Evolutionary conservation across 92 coral and sea anemone genomes (phyloP).

Genomic region (Plumapathes pennacea): DNA sequence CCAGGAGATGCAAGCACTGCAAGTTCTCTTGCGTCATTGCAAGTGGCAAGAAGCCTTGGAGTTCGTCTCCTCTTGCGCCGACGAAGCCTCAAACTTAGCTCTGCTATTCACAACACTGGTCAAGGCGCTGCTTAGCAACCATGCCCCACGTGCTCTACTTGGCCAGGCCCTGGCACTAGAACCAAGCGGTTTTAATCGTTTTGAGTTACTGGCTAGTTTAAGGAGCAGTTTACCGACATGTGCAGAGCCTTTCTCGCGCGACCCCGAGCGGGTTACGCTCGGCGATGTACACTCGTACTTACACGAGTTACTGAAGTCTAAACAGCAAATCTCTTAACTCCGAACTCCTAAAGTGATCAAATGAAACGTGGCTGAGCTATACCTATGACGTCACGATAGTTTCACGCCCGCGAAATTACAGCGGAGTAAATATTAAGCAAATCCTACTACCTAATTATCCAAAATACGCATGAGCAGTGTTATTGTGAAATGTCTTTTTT

Average conservation of each 20-base stretch:
- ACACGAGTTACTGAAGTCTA: constrained; percentile 16
- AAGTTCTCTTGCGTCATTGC: constrained; percentile 63
- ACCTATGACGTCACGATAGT: too few relatives aligned
- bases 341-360: too few relatives aligned
- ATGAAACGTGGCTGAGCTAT: too few relatives aligned
- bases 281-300: constrained; percentile 64
- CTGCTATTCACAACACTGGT: constrained; percentile 59
- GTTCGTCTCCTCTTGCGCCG: constrained; percentile 50
- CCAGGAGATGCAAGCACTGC: constrained; percentile 81
- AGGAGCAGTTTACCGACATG: constrained; percentile 32
- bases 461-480: too few relatives aligned
- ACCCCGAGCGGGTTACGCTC: constrained; percentile 24
- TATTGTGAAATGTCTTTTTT: too few relatives aligned
- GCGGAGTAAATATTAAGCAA: too few relatives aligned
- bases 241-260: constrained; percentile 51
- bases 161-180: constrained; percentile 57
- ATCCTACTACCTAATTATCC: too few relatives aligned
- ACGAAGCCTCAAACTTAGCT: constrained; percentile 22
- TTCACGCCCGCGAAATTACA: too few relatives aligned
- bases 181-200: constrained; percentile 53
- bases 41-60: constrained; percentile 82
- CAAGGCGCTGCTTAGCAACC: constrained; percentile 56
- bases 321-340: too few relatives aligned
- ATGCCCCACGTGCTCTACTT: constrained; percentile 51
- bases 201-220: constrained; percentile 56